Base-by-base conservation (phyloP, 2,888 invertebrate genomes). In the Eupithecia subfuscata region DNA sequence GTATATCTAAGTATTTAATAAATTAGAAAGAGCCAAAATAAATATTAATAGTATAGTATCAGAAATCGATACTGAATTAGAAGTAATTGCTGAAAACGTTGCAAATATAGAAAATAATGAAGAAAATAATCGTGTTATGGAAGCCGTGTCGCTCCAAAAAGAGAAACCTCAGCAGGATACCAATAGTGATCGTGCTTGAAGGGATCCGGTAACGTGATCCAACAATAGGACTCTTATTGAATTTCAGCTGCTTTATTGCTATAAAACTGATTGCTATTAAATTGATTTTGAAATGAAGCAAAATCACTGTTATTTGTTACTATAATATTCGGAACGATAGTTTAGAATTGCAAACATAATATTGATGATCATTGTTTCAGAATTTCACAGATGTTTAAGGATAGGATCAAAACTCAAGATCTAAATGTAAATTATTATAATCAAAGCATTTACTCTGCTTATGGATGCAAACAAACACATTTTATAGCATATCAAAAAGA, bases 401-500 rank as follows among this genome's bases (percentile, higher is more conserved):
- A 69, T 63, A 63, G 45, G 45, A 30, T 45, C 22, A 45, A 75
- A 67, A 60, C 60, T 25, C 18, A 70, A 25, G 52, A 16, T 71
- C 45, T 68, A 70, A 63, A 75, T 75, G 74, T 43, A 71, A 74
- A 71, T 70, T 18, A 73, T 25, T 22, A 30, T 69, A 64, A 34
- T 64, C 64, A 64, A 64, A 64, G 18, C 64, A 64, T 64, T 64
- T 34, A 18, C 34, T 64, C 30, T 64, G 34, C 18, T 64, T 34
- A 34, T 34, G 64, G 30, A 67, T 40, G 37, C 18, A 64, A 60
- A 60, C 60, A 60, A 60, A 60, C 25, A 60, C 1, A 60, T 60
- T 60, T 60, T 60, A 60, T 60, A 60, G 60, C 22, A 60, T 25
- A 25, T 60, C 25, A 60, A 60, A 60, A 60, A 60, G 11, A 56